A percentile compares a stretch with the other conserved stretches of the same genome.
Evolutionary conservation across 2,888 invertebrate species (phyloP).

Genomic region (Teinopalpus imperialis): DNA sequence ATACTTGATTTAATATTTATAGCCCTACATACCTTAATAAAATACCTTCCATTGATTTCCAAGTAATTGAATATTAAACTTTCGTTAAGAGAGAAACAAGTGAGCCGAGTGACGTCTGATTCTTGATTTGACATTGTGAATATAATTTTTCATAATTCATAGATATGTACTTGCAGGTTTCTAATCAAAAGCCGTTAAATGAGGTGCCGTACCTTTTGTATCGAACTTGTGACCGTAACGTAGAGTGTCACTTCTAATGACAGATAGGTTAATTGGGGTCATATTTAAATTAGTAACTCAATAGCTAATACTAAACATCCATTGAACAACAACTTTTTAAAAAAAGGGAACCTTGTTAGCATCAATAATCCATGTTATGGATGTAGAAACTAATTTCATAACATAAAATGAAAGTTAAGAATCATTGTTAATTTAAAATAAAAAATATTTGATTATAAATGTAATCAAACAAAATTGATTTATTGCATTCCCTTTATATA

Average conservation of each 20-base stretch:
- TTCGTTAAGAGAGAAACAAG: slow-evolving; percentile 9
- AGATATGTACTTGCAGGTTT: background rate
- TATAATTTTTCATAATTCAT: background rate
- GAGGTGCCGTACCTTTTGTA: slow-evolving; percentile 13
- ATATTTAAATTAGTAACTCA: slow-evolving; percentile 15
- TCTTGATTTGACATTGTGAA: slow-evolving; percentile 9
- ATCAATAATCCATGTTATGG: too few species aligned
- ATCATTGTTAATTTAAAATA: too few species aligned
- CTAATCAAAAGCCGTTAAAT: slow-evolving; percentile 18
- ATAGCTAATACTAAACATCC: background rate
- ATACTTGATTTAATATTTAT: too few species aligned
- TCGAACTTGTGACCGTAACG: slow-evolving; percentile 2
- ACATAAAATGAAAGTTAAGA: too few species aligned
- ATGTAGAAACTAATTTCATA: too few species aligned
- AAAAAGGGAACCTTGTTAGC: too few species aligned
- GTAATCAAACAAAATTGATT: too few species aligned
- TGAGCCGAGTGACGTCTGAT: background rate
- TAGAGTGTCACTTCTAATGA: slow-evolving; percentile 29
- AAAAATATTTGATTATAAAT: too few species aligned
- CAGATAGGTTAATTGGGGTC: slow-evolving; percentile 34
- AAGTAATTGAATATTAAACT: background rate
- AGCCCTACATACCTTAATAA: too few species aligned
- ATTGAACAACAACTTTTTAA: background rate
- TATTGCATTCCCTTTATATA: too few species aligned
- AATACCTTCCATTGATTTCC: background rate